These are phyloP conservation scores for Danio kyathit DNA, from an alignment of 2,797 vertebrate genomes.

Conservation along the genomic window DNA sequence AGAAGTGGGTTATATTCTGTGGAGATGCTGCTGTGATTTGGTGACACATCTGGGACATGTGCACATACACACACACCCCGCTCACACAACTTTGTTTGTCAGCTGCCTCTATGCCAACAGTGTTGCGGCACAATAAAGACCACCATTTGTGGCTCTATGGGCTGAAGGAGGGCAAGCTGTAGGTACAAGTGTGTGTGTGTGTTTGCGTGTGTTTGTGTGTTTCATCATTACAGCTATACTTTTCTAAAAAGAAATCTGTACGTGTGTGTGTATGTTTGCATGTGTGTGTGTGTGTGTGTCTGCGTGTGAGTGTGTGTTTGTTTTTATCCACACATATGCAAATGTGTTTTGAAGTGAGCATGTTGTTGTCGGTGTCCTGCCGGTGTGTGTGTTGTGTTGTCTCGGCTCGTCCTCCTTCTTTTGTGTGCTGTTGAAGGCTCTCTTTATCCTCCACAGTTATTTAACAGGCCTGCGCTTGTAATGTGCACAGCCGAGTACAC, in stretches of 20 bases:
- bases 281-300: too few relatives aligned
- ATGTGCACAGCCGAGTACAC: background rate
- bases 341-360: background rate
- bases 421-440: background rate
- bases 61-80: background rate
- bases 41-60: slow-evolving; percentile 47
- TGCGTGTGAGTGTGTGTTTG: background rate
- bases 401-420: background rate
- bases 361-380: background rate
- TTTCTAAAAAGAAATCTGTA: too few relatives aligned
- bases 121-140: background rate
- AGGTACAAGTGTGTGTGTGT: too few relatives aligned
- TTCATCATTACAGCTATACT: too few relatives aligned
- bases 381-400: too few relatives aligned
- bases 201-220: too few relatives aligned
- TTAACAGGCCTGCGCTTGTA: background rate
- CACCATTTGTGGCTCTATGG: background rate
- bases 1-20: slow-evolving; percentile 20
- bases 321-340: slow-evolving; percentile 12
- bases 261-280: too few relatives aligned
- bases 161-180: background rate
- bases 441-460: background rate
- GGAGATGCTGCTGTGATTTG: slow-evolving; percentile 19
- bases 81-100: background rate
- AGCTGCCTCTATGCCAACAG: background rate